Evolutionary conservation across 2,888 invertebrate genomes (phyloP).

Genomic region (Limnephilus auricula): DNA sequence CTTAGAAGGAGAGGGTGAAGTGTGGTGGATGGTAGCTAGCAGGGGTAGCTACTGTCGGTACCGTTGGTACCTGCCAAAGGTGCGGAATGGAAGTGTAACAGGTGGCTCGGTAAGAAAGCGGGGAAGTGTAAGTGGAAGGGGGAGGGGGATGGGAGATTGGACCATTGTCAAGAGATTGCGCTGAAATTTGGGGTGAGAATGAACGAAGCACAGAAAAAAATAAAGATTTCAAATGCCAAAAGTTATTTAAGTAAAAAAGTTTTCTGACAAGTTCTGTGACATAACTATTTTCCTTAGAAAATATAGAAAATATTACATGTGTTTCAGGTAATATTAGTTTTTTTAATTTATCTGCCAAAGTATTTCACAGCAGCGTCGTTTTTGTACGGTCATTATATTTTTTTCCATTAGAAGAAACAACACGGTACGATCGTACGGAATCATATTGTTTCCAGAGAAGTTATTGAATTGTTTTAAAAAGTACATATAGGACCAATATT

Average conservation of each 20-base stretch:
- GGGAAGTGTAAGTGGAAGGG: neutral
- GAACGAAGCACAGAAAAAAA: conserved; percentile 4
- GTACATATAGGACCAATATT: too few species aligned
- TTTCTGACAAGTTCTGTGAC: neutral
- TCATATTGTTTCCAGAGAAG: too few species aligned
- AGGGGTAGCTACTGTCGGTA: neutral
- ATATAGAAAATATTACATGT: too few species aligned
- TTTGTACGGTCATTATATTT: too few species aligned
- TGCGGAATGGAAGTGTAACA: neutral
- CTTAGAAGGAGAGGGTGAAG: neutral
- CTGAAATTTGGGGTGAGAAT: neutral
- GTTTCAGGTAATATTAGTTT: too few species aligned
- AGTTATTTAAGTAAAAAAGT: neutral
- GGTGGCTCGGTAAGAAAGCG: neutral
- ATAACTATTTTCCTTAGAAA: neutral
- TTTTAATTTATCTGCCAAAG: too few species aligned
- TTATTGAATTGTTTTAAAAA: too few species aligned
- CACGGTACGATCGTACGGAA: too few species aligned
- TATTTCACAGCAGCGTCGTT: too few species aligned
- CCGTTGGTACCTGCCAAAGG: neutral
- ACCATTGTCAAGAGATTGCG: conserved; percentile 31
- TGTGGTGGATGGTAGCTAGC: neutral
- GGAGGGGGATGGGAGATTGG: conserved; percentile 6
- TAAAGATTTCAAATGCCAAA: neutral
- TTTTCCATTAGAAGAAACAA: too few species aligned